Evolutionary conservation across 1,140 invertebrate genomes (phyloP), one percentile per base, ranked within the genome.

Genomic region (Metopolophium dirhodum): DNA sequence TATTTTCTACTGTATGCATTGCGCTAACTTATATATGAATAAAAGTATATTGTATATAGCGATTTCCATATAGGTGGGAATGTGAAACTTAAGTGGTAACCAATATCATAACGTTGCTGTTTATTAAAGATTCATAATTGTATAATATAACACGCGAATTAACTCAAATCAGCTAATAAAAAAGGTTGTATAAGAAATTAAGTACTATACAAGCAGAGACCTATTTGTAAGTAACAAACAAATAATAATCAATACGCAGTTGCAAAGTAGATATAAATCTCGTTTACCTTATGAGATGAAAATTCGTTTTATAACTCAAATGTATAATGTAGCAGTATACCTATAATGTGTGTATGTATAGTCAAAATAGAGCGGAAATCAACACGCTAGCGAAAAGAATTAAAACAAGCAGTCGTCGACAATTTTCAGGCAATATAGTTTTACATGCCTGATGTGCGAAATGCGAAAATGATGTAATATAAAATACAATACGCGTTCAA

Each of bases 401-500:
- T 77, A n/a, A 77, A 77, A 77, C n/a, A n/a, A 77, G 61, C 61
- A n/a, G 9, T 77, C 61, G 61, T 77, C n/a, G 14, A 77, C 61
- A 77, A n/a, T 77, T 77, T 77, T 77, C 61, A 18, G 61, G 30
- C n/a, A n/a, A n/a, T 77, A 68, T 77, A n/a, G 61, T 20, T 77
- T 77, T 77, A 77, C 30, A 77, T 20, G 61, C 61, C 0, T 35
- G 61, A 77, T 77, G 61, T n/a, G 61, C 61, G 61, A 77, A 77
- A 77, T n/a, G 61, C 14, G 61, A 77, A 77, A 77, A 77, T 77
- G 30, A 77, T 77, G 61, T 77, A 77, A 77, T n/a, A 77, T 77
- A 77, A 77, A 77, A 77, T 30, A 61, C 30, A 61, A 30, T 77
- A 77, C n/a, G 61, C n/a, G 30, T 77, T 77, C 30, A 4, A 77